Evolutionary conservation across 2,797 vertebrate species (phyloP).

Genomic region (Neostethus bicornis): DNA sequence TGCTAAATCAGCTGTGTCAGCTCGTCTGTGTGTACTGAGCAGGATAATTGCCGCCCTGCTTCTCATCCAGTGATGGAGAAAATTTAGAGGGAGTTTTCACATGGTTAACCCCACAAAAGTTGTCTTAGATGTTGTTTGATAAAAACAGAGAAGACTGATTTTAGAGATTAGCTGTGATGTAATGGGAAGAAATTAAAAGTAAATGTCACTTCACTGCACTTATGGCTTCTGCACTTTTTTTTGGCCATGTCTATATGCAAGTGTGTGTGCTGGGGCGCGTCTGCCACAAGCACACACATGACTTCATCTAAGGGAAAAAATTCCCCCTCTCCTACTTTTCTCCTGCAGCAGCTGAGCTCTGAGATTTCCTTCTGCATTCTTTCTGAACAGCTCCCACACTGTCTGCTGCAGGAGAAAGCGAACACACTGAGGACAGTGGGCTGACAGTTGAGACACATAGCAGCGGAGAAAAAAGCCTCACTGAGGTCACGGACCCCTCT

Average conservation of each 20-base stretch:
- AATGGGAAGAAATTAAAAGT: constrained; percentile 66
- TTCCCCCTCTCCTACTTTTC: constrained; percentile 66
- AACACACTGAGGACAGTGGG: constrained; percentile 58
- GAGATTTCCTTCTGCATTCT: constrained; percentile 72
- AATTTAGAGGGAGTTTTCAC: constrained; percentile 66
- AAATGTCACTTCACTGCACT: constrained; percentile 60
- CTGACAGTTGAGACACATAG: constrained; percentile 37
- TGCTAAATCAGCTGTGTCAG: constrained; percentile 55
- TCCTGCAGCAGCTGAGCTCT: constrained; percentile 57
- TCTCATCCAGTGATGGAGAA: constrained; percentile 57
- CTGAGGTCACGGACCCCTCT: constrained; percentile 72
- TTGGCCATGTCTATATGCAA: constrained; percentile 4
- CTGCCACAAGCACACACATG: constrained; percentile 74
- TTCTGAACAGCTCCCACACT: constrained; percentile 77
- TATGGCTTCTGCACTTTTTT: constrained; percentile 38
- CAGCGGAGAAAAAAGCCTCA: constrained; percentile 54
- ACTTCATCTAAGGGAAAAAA: constrained; percentile 78
- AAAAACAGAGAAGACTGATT: constrained; percentile 49
- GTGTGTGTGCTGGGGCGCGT: constrained; percentile 61
- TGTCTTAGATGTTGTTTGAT: constrained; percentile 51
- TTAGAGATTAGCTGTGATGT: constrained; percentile 60
- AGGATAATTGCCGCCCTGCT: constrained; percentile 60
- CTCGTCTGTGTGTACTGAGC: constrained; percentile 45
- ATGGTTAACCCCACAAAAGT: constrained; percentile 49
- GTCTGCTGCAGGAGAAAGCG: constrained; percentile 54